phyloP scores from a whole-genome alignment of 2,113 vertebrate species.

The Balaeniceps rex region DNA sequence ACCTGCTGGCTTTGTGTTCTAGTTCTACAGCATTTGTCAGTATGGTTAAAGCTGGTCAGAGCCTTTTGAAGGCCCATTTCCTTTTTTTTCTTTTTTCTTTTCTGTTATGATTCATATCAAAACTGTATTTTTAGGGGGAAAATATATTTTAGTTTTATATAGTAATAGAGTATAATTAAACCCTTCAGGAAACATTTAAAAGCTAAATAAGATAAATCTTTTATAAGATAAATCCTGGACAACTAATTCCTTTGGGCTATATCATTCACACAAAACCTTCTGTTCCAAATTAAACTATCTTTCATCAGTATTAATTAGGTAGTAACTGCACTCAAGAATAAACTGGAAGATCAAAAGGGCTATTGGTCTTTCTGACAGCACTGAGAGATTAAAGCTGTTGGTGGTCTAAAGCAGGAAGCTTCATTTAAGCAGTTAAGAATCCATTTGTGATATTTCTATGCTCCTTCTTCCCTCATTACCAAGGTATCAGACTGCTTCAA shows the following conservation, averaged over 20 bases:
- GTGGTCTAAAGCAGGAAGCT: not conserved
- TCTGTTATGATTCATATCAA: not conserved
- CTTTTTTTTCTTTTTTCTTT: not conserved
- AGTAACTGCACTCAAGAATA: not conserved
- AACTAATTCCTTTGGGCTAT: not conserved
- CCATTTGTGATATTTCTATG: not conserved
- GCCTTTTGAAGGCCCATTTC: not conserved
- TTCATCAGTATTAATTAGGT: not conserved
- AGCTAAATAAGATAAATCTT: not conserved
- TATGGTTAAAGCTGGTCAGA: not conserved
- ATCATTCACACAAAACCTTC: not conserved
- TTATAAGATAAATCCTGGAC: not conserved
- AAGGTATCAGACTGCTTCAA: conserved; percentile 21
- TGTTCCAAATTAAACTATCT: not conserved
- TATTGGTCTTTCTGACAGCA: not conserved
- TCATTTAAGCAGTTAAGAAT: not conserved
- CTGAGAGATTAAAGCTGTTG: not conserved
- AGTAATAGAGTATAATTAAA: not conserved
- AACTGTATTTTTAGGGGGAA: not conserved
- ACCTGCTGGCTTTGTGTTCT: not conserved
- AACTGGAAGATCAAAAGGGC: not conserved
- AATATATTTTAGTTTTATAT: not conserved
- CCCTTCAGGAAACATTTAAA: not conserved
- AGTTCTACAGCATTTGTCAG: not conserved
- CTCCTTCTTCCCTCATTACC: conserved; percentile 24